Evolutionary conservation across 2,888 invertebrate genomes (phyloP).

Genomic region (Cataglyphis albicans): DNA sequence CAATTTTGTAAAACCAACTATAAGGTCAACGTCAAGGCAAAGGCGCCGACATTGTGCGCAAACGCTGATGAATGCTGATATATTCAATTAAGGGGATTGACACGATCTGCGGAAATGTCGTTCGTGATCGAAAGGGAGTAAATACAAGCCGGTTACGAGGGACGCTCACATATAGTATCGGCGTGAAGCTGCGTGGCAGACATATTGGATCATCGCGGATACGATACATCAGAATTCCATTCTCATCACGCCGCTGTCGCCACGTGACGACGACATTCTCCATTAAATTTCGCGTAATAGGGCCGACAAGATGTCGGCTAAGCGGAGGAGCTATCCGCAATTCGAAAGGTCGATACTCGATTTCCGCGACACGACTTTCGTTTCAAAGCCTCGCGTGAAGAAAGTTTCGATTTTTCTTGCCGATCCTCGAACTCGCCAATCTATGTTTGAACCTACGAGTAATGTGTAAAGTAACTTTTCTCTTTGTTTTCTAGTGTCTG

Average conservation of each 20-base stretch:
- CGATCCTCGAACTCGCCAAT: neutral
- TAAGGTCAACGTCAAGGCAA: neutral
- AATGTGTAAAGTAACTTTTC: slow-evolving; percentile 7
- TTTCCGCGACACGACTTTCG: slow-evolving; percentile 51
- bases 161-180: slow-evolving; percentile 49
- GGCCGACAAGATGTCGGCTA: slow-evolving; percentile 74
- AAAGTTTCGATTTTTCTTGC: slow-evolving; percentile 33
- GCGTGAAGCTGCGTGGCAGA: slow-evolving; percentile 76
- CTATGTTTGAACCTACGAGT: slow-evolving; percentile 1
- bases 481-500: neutral
- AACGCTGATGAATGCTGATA: slow-evolving; percentile 78
- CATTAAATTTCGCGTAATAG: slow-evolving; percentile 81
- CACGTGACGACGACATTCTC: slow-evolving; percentile 77
- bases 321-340: slow-evolving; percentile 55
- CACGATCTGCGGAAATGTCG: slow-evolving; percentile 80
- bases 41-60: slow-evolving; percentile 7
- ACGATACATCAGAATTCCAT: slow-evolving; percentile 82
- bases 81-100: slow-evolving; percentile 80
- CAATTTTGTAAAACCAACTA: neutral
- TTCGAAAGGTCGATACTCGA: slow-evolving; percentile 63
- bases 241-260: slow-evolving; percentile 69
- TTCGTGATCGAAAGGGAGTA: slow-evolving; percentile 64
- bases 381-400: slow-evolving; percentile 29
- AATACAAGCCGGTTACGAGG: slow-evolving; percentile 55
- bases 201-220: slow-evolving; percentile 82